Evolutionary conservation across 2,113 vertebrate species (phyloP).

Genomic region (Myotis lucifugus): DNA sequence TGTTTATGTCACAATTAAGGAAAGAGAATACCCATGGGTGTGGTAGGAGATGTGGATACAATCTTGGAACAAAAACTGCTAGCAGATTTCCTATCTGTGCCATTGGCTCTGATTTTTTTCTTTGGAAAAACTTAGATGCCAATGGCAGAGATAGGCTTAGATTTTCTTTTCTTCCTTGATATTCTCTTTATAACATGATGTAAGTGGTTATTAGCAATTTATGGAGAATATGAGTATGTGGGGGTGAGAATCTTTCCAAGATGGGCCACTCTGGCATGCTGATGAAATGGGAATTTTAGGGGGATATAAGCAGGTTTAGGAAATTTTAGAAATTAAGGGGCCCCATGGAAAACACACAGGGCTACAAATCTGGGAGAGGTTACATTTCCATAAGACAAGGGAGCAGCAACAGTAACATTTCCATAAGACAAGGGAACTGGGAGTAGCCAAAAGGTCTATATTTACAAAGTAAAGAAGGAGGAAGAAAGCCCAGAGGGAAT

Average conservation of each 20-base stretch:
- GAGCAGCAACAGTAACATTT: too few relatives aligned
- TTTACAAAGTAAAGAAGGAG: too few relatives aligned
- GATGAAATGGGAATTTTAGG: too few relatives aligned
- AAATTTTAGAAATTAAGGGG: too few relatives aligned
- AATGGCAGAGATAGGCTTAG: neutral
- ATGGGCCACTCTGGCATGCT: neutral
- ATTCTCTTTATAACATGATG: neutral
- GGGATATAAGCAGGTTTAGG: too few relatives aligned
- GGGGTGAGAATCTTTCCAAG: neutral
- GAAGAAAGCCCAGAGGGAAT: too few relatives aligned
- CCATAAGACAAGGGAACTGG: too few relatives aligned
- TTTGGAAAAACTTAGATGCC: neutral
- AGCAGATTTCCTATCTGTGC: slow-evolving; percentile 22
- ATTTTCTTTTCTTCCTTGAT: neutral
- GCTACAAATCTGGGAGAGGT: too few relatives aligned
- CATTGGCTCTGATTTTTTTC: neutral
- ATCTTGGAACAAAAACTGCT: slow-evolving; percentile 23
- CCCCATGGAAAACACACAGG: too few relatives aligned
- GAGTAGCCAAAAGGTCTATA: too few relatives aligned
- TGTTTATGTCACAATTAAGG: slow-evolving; percentile 34
- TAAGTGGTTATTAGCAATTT: neutral
- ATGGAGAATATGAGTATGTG: neutral
- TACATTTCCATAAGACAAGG: too few relatives aligned
- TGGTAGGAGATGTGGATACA: neutral
- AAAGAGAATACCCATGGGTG: slow-evolving; percentile 46